Evolutionary conservation across 2,113 vertebrate genomes (phyloP).

Genomic region (Caranx ignobilis): DNA sequence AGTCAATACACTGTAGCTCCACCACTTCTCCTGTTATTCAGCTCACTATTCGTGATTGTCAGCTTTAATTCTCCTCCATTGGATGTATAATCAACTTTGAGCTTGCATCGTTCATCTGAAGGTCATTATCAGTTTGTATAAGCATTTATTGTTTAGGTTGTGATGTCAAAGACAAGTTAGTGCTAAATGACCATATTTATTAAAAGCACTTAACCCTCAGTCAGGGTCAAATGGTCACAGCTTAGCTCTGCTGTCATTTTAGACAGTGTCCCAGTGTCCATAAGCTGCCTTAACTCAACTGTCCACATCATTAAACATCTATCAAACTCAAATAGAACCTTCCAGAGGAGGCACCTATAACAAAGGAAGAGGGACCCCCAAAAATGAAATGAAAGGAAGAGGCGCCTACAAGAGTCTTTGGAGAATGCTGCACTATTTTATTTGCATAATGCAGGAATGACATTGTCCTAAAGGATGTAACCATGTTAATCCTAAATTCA

Average conservation of each 20-base stretch:
- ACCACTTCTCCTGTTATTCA: neutral
- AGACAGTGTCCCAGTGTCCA: neutral
- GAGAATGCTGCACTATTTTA: too few species aligned
- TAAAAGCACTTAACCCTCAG: neutral
- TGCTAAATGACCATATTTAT: neutral
- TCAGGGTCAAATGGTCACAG: neutral
- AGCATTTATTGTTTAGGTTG: neutral
- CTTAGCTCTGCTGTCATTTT: too few species aligned
- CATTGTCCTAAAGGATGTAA: too few species aligned
- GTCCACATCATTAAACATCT: too few species aligned
- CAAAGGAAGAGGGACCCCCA: too few species aligned
- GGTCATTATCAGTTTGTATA: neutral
- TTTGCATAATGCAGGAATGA: too few species aligned
- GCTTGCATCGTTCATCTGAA: neutral
- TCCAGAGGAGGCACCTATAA: too few species aligned
- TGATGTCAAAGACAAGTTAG: neutral
- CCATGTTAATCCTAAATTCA: too few species aligned
- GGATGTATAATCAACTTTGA: neutral
- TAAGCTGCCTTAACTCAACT: neutral
- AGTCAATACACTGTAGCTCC: neutral
- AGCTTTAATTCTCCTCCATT: neutral
- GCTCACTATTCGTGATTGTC: neutral
- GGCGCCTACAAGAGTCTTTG: too few species aligned
- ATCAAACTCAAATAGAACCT: too few species aligned
- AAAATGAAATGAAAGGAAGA: too few species aligned